Percentiles rank a stretch among this genome's conserved stretches.
phyloP scores from a whole-genome alignment of 2,888 invertebrate genomes.

The Trissolcus japonicus region DNA sequence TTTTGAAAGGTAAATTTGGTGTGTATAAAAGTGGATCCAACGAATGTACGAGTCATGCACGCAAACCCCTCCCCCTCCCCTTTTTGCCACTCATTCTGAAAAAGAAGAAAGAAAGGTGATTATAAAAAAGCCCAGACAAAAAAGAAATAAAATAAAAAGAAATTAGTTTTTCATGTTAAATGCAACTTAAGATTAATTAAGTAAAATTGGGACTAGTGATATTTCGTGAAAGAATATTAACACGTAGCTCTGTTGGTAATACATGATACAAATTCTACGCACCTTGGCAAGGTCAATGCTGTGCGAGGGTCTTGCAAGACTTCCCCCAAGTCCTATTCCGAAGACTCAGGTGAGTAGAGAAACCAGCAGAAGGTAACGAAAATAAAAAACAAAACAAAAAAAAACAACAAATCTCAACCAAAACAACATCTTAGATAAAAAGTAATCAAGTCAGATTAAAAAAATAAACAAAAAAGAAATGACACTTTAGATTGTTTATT shows the following conservation, averaged over 20 bases:
- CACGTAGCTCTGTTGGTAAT: slow-evolving; percentile 77
- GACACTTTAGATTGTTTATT: slow-evolving; percentile 31
- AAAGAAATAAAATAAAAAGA: too few species aligned
- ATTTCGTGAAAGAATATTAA: slow-evolving; percentile 77
- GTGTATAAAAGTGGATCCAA: background rate
- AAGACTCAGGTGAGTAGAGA: slow-evolving; percentile 76
- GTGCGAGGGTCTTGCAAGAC: slow-evolving; percentile 76
- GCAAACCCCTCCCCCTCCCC: background rate
- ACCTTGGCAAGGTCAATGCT: slow-evolving; percentile 77
- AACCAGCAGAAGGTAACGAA: slow-evolving; percentile 74
- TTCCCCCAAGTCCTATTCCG: slow-evolving; percentile 75
- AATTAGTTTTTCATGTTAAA: slow-evolving; percentile 47
- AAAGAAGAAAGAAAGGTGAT: slow-evolving; percentile 2
- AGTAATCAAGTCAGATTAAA: background rate
- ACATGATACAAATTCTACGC: slow-evolving; percentile 77
- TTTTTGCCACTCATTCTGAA: background rate
- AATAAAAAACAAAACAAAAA: slow-evolving; percentile 69
- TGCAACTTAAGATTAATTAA: slow-evolving; percentile 69
- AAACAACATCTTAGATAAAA: slow-evolving; percentile 56
- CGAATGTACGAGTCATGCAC: too few species aligned
- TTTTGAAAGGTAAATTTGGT: background rate
- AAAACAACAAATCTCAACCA: slow-evolving; percentile 60
- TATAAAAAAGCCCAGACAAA: slow-evolving; percentile 36
- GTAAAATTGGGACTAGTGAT: slow-evolving; percentile 71
- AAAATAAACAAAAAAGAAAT: slow-evolving; percentile 4